Conservation (phyloP, 2,113 vertebrate genomes). For the Oreamnos americanus region DNA sequence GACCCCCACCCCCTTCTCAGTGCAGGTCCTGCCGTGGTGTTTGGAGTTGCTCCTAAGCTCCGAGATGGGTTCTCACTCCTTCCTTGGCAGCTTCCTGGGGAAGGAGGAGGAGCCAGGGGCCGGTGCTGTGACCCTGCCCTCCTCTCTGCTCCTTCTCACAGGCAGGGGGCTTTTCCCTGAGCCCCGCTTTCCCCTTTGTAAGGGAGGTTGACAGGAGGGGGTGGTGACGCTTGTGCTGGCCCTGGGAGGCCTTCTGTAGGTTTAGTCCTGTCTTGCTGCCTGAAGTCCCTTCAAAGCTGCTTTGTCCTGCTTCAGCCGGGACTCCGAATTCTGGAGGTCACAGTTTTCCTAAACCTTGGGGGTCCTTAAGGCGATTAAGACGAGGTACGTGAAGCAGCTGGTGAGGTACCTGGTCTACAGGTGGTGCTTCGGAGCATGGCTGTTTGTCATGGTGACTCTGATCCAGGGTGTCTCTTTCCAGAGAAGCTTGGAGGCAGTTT, state of each 20-base stretch:
- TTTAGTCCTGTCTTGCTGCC: not conserved
- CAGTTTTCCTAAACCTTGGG: not conserved
- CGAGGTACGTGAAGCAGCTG: rapidly evolving
- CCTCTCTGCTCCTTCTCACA: not conserved
- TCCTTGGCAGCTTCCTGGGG: rapidly evolving
- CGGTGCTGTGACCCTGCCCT: not conserved
- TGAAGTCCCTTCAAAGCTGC: not conserved
- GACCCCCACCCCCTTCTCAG: not conserved
- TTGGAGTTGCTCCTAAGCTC: not conserved
- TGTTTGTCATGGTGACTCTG: not conserved
- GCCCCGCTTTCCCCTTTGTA: not conserved
- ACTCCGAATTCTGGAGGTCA: not conserved
- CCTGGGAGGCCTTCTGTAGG: not conserved
- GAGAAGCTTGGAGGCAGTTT: not conserved
- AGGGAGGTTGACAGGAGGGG: not conserved
- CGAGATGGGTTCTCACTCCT: not conserved
- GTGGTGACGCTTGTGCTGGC: not conserved
- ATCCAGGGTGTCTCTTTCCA: not conserved
- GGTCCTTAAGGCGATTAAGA: not conserved
- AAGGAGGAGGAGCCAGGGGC: not conserved
- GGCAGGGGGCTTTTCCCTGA: not conserved
- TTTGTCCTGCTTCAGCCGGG: not conserved
- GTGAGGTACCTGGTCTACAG: not conserved
- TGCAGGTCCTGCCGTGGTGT: rapidly evolving
- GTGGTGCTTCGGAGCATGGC: not conserved